Base-by-base conservation (phyloP, 2,888 invertebrate genomes). In the Microctonus aethiopoides region DNA sequence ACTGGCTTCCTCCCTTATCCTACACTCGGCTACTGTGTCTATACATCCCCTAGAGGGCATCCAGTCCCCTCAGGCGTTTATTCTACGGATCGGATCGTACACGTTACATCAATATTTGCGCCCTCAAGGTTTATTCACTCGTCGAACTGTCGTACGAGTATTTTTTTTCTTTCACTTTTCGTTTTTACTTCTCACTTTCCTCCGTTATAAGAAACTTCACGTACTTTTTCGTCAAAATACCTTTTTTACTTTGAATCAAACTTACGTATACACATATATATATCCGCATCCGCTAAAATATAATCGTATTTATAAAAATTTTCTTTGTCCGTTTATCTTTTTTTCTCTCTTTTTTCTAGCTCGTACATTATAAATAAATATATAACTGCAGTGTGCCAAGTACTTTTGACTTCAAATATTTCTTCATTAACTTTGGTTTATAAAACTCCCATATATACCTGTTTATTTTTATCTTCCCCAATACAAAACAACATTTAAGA, bases 41-140 rank as follows among this genome's bases (percentile, higher is more conserved):
- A 16, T 46, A 46, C 46, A 46, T 46, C 16, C 61, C 54, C 54
- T 56, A 24, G 36, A 61, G 56, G 57, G 13, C 63, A 67, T 22
- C 36, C 46, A 36, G 32, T 7, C 39, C 52, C 61, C 65, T 52
- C 29, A 62, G 59, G 68, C 73, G 72, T 73, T 73, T 74, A 69
- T 73, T 73, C 67, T 60, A 62, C 69, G 63, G 71, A 71, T 72
- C 75, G 71, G 73, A 74, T 76, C 70, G 62, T 67, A 67, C 72
- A 72, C 75, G 74, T 75, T 72, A 70, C 75, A 73, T 75, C 75
- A 77, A 76, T 76, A 75, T 77, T 76, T 76, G 70, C 64, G 68
- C 66, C 60, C 62, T 54, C 29, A 34, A 62, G 68, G 68, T 51
- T 56, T 68, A 62, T 61, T 54, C 39, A 26, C 61, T 61, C 32